Percentiles rank a stretch among this genome's conserved stretches.
Conservation (phyloP, 1,140 invertebrate genomes). For the Chionoecetes opilio region DNA sequence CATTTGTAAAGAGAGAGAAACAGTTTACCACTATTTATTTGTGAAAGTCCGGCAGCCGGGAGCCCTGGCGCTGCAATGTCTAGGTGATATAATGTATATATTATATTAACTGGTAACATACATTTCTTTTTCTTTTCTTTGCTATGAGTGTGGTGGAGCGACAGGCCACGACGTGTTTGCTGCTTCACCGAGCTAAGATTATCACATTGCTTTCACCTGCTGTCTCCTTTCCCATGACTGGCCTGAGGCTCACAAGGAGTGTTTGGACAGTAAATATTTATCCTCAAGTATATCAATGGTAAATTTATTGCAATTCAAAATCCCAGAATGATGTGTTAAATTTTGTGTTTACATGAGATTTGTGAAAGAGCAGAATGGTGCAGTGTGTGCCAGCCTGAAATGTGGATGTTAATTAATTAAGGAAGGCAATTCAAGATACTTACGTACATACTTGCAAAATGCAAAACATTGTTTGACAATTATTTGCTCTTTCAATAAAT, state of each 20-base stretch:
- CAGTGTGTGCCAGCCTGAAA: not conserved
- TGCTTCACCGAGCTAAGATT: no score
- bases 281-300: not conserved
- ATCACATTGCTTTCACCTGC: not conserved
- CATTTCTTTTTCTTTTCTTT: no score
- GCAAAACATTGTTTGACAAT: not conserved
- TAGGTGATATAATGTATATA: no score
- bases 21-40: no score
- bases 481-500: constrained; percentile 1
- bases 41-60: no score
- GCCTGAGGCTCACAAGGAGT: not conserved
- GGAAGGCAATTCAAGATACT: not conserved
- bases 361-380: not conserved
- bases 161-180: no score
- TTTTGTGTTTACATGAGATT: no score
- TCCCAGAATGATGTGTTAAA: no score
- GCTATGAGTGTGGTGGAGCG: no score
- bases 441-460: not conserved
- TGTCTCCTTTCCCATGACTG: not conserved
- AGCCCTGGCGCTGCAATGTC: no score
- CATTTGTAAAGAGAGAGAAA: no score
- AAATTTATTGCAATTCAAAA: not conserved
- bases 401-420: not conserved
- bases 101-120: no score
- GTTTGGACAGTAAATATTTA: not conserved